phyloP scores from a whole-genome alignment of 2,888 invertebrate species.

The Boloria selene region DNA sequence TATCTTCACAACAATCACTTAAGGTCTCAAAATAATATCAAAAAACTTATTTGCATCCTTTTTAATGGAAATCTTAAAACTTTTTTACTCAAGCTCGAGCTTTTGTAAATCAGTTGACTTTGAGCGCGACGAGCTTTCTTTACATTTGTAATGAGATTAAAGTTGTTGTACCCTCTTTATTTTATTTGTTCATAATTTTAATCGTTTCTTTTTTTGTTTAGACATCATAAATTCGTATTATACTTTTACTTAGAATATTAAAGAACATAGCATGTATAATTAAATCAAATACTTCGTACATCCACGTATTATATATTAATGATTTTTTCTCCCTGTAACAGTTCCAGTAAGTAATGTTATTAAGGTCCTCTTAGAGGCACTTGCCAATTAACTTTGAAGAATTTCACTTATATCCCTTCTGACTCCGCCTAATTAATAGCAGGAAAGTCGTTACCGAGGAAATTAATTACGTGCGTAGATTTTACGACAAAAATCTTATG shows the following conservation, averaged over 20 bases:
- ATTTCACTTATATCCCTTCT: conserved; percentile 42
- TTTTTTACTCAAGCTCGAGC: conserved; percentile 5
- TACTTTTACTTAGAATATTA: not conserved
- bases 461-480: conserved; percentile 39
- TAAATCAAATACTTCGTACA: not conserved
- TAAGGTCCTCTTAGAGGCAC: conserved; percentile 20
- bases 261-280: not conserved
- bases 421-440: conserved; percentile 41
- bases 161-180: conserved; percentile 10
- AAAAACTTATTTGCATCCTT: conserved; percentile 13
- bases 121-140: conserved; percentile 9
- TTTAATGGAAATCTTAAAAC: conserved; percentile 10
- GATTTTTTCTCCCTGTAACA: conserved; percentile 14
- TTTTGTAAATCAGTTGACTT: conserved; percentile 11
- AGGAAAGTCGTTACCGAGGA: conserved; percentile 37
- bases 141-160: conserved; percentile 27
- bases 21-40: not conserved
- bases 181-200: conserved; percentile 3
- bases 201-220: not conserved
- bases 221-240: not conserved
- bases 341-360: conserved; percentile 23
- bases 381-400: conserved; percentile 41
- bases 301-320: not conserved
- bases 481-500: conserved; percentile 24
- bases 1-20: not conserved